A percentile compares a stretch with the other conserved stretches of the same genome.
Conservation (phyloP, 2,797 vertebrate genomes). For the Aphelocoma californica region DNA sequence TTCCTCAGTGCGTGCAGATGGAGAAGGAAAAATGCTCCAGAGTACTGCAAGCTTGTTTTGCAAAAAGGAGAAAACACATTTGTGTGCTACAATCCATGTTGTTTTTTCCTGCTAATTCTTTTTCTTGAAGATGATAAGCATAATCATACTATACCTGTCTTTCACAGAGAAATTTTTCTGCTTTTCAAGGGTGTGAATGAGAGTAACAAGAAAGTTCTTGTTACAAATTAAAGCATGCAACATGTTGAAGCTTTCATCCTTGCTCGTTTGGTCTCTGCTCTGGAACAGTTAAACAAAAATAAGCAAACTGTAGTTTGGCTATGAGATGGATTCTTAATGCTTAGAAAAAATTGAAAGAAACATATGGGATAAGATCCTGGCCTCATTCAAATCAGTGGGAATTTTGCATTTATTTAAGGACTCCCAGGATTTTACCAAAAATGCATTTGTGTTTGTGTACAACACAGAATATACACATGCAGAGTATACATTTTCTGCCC, state of each 20-base stretch:
- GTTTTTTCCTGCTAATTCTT: constrained; percentile 12
- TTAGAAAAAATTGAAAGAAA: constrained; percentile 43
- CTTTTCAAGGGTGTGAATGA: constrained; percentile 91
- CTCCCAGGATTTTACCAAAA: not conserved
- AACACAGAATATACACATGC: not conserved
- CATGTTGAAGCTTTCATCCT: constrained; percentile 81
- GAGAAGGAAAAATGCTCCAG: constrained; percentile 16
- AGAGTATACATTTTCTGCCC: not conserved
- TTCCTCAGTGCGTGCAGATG: constrained; percentile 1
- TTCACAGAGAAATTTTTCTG: constrained; percentile 91
- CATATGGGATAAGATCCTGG: not conserved
- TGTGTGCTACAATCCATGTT: not conserved
- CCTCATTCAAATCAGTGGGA: not conserved
- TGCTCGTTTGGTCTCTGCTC: constrained; percentile 75
- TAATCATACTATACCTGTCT: constrained; percentile 84
- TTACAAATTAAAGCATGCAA: constrained; percentile 87
- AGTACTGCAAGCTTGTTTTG: not conserved
- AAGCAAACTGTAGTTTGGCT: constrained; percentile 58
- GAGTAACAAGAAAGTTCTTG: constrained; percentile 87
- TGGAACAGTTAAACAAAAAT: constrained; percentile 69
- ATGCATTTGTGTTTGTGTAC: not conserved
- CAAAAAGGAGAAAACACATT: not conserved
- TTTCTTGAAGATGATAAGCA: constrained; percentile 42
- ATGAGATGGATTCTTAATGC: constrained; percentile 38
- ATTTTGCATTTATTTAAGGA: not conserved